Evolutionary conservation across 1,140 invertebrate genomes (phyloP), one percentile per base, ranked within the genome.

Genomic region (Drosophila persimilis): DNA sequence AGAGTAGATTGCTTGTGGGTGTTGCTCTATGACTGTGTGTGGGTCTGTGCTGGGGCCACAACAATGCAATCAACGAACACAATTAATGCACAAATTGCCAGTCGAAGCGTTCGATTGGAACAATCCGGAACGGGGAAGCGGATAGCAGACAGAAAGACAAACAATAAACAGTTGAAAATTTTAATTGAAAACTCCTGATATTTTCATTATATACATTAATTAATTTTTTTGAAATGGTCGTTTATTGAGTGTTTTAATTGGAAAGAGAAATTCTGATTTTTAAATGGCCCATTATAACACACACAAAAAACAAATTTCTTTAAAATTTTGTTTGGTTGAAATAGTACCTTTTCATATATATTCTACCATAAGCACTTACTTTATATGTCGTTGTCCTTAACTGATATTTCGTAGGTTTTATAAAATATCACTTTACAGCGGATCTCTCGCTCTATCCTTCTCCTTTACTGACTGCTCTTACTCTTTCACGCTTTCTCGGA

Each of bases 41-140:
- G 2, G 7, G 5, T 15, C 48, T 20, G 29, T 29, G 44, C 20
- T 52, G 31, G 61, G 29, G 63, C 35, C 69, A 69, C 47, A 81
- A 86, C 80, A 83, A 84, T 79, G 80, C 80, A 83, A 83, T 84
- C 75, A 66, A 56, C 57, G 77, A 73, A 63, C 62, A 80, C 80
- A 84, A 86, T 84, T 84, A 84, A 86, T 73, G 73, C 73, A 86
- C 57, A 86, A 86, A 86, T 86, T 84, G 77, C 81, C 73, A 65
- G 65, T 58, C 65, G 73, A 65, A 63, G 62, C 76, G 66, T 45
- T 73, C 51, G 53, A 73, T 73, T 69, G 76, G 61, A 72, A 75
- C 71, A 66, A 41, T 45, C 41, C 20, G 22, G 53, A 45, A 20
- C 13, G 41, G 47, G 24, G 17, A 7, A 43, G 51, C 45, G 24